Base-by-base conservation (phyloP, 2,888 invertebrate species). In the Ametastegia equiseti region DNA sequence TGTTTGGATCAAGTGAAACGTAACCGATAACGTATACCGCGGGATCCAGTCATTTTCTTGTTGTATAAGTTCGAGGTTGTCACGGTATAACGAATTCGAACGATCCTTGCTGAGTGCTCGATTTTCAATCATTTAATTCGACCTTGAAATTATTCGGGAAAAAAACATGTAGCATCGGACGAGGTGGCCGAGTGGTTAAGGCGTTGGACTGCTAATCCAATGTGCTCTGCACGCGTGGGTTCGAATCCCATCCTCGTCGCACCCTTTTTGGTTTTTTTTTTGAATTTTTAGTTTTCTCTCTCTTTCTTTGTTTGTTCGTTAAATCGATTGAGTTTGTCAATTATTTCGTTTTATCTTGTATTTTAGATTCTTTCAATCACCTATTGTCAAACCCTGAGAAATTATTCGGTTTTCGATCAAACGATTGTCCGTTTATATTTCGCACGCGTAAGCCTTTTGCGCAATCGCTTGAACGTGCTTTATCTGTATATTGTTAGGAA, bases 171-270 rank as follows among this genome's bases (percentile, higher is more conserved):
- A 45, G 11, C 54, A 75, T 75, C 75, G 42, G 90, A 91, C 91
- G 91, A 91, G 91, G 91, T 91, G 91, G 91, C 91, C 92, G 92
- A 92, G 92, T 92, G 92, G 92, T 92, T 91, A 92, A 92, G 92
- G 92, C 92, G 92, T 91, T 92, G 92, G 91, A 92, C 92, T 92
- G 92, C 92, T 92, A 92, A 92, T 92, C 92, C 92, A 91, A 91
- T 92, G 92, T 91, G 92, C 91, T 91, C 92, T 91, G 91, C 92
- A 92, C 92, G 92, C 92, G 91, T 92, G 91, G 91, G 92, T 92
- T 77, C 81, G 77, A 82, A 83, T 83, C 80, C 81, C 80, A 84
- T 84, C 83, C 83, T 84, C 84, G 84, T 84, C 84, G 84, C 27
- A 82, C 77, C 81, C 80, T 82, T 83, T 84, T 84, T 78, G 60